Evolutionary conservation across 2,888 invertebrate genomes (phyloP), one percentile per base, ranked within the genome.

Genomic region (Glaucopsyche alexis): DNA sequence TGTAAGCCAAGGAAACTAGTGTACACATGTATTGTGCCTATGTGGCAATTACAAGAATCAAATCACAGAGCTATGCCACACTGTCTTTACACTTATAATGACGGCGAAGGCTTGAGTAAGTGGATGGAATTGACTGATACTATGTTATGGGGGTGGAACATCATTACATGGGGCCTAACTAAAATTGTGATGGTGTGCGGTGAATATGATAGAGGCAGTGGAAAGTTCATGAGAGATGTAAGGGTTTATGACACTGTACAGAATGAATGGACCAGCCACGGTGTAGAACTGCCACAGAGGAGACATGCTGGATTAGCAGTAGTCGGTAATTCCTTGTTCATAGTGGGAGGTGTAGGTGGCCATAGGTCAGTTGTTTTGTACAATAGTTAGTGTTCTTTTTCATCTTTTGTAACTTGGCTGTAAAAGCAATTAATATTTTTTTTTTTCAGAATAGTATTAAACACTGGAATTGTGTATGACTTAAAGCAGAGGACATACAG

Each of bases 281-380:
- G 87, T 42, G 89, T 87, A 0, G 74, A 84, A 45, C 76, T 92
- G 72, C 91, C 92, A 0, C 71, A 80, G 0, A 77, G 90, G 16
- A 83, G 92, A 72, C 92, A 92, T 76, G 85, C 84, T 6, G 90
- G 91, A 5, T 80, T 89, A 5, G 82, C 84, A 2, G 79, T 90
- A 7, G 49, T 86, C 16, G 85, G 82, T 14, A 86, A 92, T 76
- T 81, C 78, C 5, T 75, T 93, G 60, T 91, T 80, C 75, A 80
- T 91, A 55, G 79, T 91, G 72, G 91, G 92, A 76, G 92, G 92
- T 7, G 87, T 92, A 77, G 92, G 92, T 81, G 86, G 82, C 75
- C 92, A 84, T 84, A 89, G 92, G 92, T 93, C 77, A 81, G 89
- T 87, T 78, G 47, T 74, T 73, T 76, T 71, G 9, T 11, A 19